phyloP scores from a whole-genome alignment of 2,888 invertebrate species.

The Ptilodon capucinus region DNA sequence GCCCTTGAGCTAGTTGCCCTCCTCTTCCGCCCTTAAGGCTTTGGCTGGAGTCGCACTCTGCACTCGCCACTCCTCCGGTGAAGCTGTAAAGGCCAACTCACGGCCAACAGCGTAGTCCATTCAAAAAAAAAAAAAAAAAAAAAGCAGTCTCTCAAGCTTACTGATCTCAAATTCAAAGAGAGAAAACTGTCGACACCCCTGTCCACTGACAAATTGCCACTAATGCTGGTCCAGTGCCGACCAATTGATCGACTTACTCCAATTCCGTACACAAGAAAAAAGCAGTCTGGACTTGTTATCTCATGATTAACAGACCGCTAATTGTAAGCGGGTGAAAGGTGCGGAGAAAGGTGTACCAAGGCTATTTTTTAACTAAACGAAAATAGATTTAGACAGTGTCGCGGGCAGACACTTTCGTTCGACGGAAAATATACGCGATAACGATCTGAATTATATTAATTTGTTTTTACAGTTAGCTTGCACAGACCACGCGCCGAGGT shows the following conservation, averaged over 20 bases:
- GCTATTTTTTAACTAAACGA: constrained; percentile 39
- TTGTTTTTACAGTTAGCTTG: not conserved
- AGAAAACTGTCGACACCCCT: constrained; percentile 12
- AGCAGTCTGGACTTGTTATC: constrained; percentile 53
- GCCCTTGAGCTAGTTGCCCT: too few species aligned
- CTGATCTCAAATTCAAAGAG: not conserved
- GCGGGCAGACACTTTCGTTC: constrained; percentile 28
- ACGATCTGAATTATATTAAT: constrained; percentile 6
- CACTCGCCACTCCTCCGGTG: too few species aligned
- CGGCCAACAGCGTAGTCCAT: too few species aligned
- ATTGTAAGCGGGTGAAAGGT: constrained; percentile 73
- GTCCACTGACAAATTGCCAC: constrained; percentile 16
- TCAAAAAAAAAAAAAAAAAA: too few species aligned
- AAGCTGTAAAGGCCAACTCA: too few species aligned
- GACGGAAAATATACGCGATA: constrained; percentile 28
- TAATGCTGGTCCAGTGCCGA: constrained; percentile 13
- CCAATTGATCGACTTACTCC: constrained; percentile 48
- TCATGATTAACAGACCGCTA: constrained; percentile 76
- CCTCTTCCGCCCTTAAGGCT: too few species aligned
- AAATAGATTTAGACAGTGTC: constrained; percentile 46
- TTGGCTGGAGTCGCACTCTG: too few species aligned
- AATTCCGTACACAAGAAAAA: constrained; percentile 50
- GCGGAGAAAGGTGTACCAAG: constrained; percentile 63
- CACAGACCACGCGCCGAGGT: not conserved
- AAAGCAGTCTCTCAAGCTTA: not conserved